phyloP scores from a whole-genome alignment of 2,888 invertebrate genomes.

The Pomacea canaliculata region DNA sequence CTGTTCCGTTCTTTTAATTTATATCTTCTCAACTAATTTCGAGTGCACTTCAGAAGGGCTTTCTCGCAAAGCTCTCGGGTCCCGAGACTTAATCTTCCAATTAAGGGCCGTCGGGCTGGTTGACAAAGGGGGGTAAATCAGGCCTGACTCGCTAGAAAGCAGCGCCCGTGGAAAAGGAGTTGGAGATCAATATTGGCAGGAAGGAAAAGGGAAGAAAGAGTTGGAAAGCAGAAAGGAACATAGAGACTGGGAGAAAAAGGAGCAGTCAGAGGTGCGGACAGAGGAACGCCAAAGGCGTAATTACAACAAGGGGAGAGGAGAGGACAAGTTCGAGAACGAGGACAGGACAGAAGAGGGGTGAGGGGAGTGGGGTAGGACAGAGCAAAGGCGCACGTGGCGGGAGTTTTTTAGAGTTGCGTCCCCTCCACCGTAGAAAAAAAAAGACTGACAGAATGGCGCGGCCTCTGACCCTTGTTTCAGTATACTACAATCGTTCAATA shows the following conservation, averaged over 20 bases:
- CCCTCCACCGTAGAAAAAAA: neutral
- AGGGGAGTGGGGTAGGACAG: neutral
- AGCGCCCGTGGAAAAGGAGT: conserved; percentile 12
- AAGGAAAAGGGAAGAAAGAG: conserved; percentile 7
- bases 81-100: conserved; percentile 27
- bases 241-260: neutral
- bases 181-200: conserved; percentile 21
- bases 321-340: neutral
- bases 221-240: neutral
- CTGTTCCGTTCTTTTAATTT: neutral
- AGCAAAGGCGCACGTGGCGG: neutral
- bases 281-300: conserved; percentile 1
- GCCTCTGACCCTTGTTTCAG: conserved; percentile 30
- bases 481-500: conserved; percentile 32
- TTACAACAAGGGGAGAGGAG: neutral
- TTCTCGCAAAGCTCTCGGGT: conserved; percentile 18
- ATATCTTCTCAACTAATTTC: conserved; percentile 21
- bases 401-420: conserved; percentile 13
- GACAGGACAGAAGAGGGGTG: neutral
- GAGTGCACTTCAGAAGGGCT: conserved; percentile 20
- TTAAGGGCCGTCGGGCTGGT: conserved; percentile 23
- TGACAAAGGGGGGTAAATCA: conserved; percentile 28
- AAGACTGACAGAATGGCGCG: conserved; percentile 25
- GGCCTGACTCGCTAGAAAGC: conserved; percentile 26
- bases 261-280: conserved; percentile 3